Evolutionary conservation across 2,888 invertebrate genomes (phyloP).

Genomic region (Ophion ellenae): DNA sequence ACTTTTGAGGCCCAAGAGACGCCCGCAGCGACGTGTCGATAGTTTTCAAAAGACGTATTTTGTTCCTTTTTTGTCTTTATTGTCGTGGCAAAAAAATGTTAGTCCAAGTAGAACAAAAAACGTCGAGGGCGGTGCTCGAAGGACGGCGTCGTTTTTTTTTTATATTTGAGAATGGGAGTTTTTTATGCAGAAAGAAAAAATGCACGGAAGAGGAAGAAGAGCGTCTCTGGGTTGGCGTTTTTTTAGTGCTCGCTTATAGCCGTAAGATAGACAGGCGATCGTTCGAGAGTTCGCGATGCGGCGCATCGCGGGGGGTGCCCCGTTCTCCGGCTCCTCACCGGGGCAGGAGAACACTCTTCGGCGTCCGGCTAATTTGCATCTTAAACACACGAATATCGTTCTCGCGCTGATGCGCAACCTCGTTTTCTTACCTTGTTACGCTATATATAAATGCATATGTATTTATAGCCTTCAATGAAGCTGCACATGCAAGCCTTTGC

Average conservation of each 20-base stretch:
- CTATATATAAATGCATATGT: neutral
- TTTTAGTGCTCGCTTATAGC: slow-evolving; percentile 1
- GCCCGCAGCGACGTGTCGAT: slow-evolving; percentile 20
- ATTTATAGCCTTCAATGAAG: slow-evolving; percentile 17
- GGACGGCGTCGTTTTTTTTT: neutral
- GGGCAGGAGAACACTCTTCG: neutral
- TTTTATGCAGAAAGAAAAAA: slow-evolving; percentile 21
- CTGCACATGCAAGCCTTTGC: slow-evolving; percentile 23
- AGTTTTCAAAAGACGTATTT: neutral
- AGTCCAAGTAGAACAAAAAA: no score
- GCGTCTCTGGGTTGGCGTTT: neutral
- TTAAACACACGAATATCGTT: slow-evolving; percentile 61
- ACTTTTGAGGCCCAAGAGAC: slow-evolving; percentile 53
- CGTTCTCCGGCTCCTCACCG: neutral
- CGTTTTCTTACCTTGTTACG: slow-evolving; percentile 51
- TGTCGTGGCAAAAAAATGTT: neutral
- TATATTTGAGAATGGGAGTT: neutral
- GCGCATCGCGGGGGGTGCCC: slow-evolving; percentile 25
- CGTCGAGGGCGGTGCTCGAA: neutral
- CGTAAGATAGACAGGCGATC: slow-evolving; percentile 47
- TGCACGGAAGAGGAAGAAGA: slow-evolving; percentile 21
- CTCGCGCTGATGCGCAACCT: slow-evolving; percentile 47
- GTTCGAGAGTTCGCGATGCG: slow-evolving; percentile 31
- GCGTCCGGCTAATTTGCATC: slow-evolving; percentile 62
- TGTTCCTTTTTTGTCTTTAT: slow-evolving; percentile 19